Base-by-base conservation (phyloP, 2,113 vertebrate genomes). In the Psammodynastes pulverulentus region DNA sequence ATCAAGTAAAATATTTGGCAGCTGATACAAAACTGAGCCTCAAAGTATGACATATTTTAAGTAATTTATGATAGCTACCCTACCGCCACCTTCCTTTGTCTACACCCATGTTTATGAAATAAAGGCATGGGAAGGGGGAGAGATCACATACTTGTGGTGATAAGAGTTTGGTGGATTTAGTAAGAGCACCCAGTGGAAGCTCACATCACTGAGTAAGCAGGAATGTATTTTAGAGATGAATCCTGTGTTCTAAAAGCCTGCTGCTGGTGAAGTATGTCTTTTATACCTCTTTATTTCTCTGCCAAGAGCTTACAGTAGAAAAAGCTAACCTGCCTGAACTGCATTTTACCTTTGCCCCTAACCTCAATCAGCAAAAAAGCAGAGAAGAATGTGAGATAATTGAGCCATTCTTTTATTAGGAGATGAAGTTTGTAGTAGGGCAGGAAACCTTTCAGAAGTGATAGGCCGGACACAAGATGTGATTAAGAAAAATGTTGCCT, bases 171-270 rank as follows among this genome's bases (percentile, higher is more conserved):
- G 62, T 92, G 15, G 24, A 49, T 89, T 94, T 93, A 90, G 84
- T 93, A 94, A 94, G 89, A 95, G 53, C 89, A 62, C 86, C 87
- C 53, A 89, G 15, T 91, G 39, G 90, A 92, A 95, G 88, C 84
- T 91, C 94, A 88, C 10, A 95, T 89, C 93, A 49, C 93, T 87
- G 88, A 88, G 90, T 92, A 54, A 90, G 91, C 84, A 95, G 84
- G 84, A 96, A 96, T 95, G 94, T 95, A 88, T 62, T 62, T 94
- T 92, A 94, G 88, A 93, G 56, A 93, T 88, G 84, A 88, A 0
- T 90, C 94, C 94, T 90, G 86, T 94, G 54, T 94, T 95, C 72
- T 93, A 87, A 95, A 96, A 91, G 58, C 51, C 79, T 86, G 87
- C 87, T 93, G 89, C 91, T 62, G 88, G 84, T 56, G 43, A 67